Base-by-base conservation (phyloP, 2,113 vertebrate genomes). In the Fregata magnificens region DNA sequence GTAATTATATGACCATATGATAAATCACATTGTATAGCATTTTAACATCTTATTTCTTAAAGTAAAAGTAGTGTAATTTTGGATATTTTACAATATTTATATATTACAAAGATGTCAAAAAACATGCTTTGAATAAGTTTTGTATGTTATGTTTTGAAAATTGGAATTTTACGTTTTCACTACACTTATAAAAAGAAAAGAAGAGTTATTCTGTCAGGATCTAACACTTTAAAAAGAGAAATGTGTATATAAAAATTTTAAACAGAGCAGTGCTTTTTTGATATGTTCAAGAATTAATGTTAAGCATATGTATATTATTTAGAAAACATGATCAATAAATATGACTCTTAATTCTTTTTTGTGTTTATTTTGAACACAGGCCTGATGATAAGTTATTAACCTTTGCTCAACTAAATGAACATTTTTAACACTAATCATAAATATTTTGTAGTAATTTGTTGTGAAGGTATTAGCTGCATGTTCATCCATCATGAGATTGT, bases 321-420 rank as follows among this genome's bases (percentile, higher is more conserved):
- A 92, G 77, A 90, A 96, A 92, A 98, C 71, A 38, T 95, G 42
- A 96, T 94, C 62, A 96, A 96, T 96, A 97, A 98, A 96, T 96
- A 83, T 95, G 82, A 96, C 92, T 98, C 80, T 52, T 97, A 95
- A 95, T 97, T 96, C 93, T 93, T 97, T 95, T 97, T 96, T 95
- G 93, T 98, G 93, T 91, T 97, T 98, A 92, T 96, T 97, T 98
- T 97, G 95, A 97, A 97, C 88, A 96, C 56, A 98, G 94, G 66
- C 58, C 61, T 91, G 73, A 67, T 96, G 61, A 88, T 95, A 82
- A 59, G 61, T 95, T 96, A 59, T 84, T 97, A 93, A 90, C 42
- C 38, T 93, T 97, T 93, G 21, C 86, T 87, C 82, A 92, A 82
- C 90, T 82, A 93, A 97, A 83, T 95, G 93, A 82, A 96, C 15